These are phyloP conservation scores for Crypturellus undulatus DNA, from an alignment of 2,113 vertebrate genomes.

Conservation along the genomic window DNA sequence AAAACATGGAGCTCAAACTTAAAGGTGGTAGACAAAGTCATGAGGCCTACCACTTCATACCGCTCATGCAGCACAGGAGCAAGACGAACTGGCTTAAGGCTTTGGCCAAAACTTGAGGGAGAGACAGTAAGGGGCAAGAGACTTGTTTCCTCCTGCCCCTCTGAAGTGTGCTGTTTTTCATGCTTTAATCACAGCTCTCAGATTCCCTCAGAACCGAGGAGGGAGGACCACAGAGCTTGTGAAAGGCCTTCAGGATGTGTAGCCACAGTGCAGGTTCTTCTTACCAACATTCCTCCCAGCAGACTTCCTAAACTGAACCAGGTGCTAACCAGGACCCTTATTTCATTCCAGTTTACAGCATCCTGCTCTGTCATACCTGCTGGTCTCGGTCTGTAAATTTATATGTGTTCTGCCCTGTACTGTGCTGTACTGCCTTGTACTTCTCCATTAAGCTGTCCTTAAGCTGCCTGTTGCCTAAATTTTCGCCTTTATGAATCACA, in stretches of 20 bases:
- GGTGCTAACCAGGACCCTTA: fast-evolving
- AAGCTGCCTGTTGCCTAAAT: background rate
- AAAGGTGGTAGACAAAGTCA: background rate
- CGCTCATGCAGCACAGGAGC: background rate
- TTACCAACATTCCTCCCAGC: background rate
- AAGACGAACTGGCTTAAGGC: background rate
- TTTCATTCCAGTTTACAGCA: background rate
- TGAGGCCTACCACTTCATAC: background rate
- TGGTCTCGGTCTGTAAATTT: background rate
- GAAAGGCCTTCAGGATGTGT: background rate
- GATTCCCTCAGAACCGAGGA: background rate
- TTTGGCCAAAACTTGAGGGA: background rate
- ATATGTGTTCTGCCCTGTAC: background rate
- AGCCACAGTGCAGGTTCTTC: background rate
- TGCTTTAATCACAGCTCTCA: background rate
- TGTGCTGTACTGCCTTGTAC: background rate
- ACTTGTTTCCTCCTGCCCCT: background rate
- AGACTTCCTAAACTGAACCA: background rate
- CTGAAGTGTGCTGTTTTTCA: background rate
- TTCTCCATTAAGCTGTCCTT: background rate
- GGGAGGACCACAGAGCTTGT: background rate
- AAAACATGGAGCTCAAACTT: background rate
- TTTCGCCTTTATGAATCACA: background rate
- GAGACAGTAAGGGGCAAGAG: background rate
- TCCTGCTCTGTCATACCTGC: background rate